A percentile compares a stretch with the other conserved stretches of the same genome.
Conservation (phyloP, 2,113 vertebrate genomes). For the Xyliphius kryptos region DNA sequence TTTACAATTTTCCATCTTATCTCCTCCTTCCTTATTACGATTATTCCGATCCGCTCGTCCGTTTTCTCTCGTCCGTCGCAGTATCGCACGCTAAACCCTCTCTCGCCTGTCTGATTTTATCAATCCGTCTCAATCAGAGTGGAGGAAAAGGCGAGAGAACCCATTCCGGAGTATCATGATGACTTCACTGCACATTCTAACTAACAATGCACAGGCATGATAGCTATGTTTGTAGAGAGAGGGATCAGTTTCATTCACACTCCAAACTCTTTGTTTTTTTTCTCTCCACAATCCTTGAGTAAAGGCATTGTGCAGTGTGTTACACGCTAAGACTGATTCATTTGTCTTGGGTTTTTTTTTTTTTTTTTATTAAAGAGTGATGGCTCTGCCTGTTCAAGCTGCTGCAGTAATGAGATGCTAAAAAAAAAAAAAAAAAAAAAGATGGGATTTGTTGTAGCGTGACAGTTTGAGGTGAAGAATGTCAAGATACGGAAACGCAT, state of each 20-base stretch:
- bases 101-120: slow-evolving; percentile 17
- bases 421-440: slow-evolving; percentile 15
- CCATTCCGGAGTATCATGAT: slow-evolving; percentile 12
- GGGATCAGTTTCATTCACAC: slow-evolving; percentile 11
- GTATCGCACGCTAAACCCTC: not conserved
- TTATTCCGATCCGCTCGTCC: slow-evolving; percentile 14
- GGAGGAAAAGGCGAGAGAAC: slow-evolving; percentile 3
- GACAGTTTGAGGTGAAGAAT: slow-evolving; percentile 12
- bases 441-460: slow-evolving; percentile 11
- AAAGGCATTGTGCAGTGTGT: slow-evolving; percentile 2
- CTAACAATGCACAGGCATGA: not conserved
- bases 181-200: slow-evolving; percentile 22
- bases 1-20: slow-evolving; percentile 16
- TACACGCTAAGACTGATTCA: slow-evolving; percentile 9
- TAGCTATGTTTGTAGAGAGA: not conserved
- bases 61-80: slow-evolving; percentile 2
- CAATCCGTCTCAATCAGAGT: slow-evolving; percentile 22
- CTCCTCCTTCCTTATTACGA: slow-evolving; percentile 6
- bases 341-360: slow-evolving; percentile 11
- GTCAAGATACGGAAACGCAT: slow-evolving; percentile 13
- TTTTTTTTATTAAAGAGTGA: slow-evolving; percentile 22
- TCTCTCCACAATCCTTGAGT: slow-evolving; percentile 7
- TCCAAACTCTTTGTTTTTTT: slow-evolving; percentile 8
- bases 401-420: slow-evolving; percentile 16
- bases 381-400: not conserved